Base-by-base conservation (phyloP, 2,888 invertebrate species). In the Polydrusus cervinus region DNA sequence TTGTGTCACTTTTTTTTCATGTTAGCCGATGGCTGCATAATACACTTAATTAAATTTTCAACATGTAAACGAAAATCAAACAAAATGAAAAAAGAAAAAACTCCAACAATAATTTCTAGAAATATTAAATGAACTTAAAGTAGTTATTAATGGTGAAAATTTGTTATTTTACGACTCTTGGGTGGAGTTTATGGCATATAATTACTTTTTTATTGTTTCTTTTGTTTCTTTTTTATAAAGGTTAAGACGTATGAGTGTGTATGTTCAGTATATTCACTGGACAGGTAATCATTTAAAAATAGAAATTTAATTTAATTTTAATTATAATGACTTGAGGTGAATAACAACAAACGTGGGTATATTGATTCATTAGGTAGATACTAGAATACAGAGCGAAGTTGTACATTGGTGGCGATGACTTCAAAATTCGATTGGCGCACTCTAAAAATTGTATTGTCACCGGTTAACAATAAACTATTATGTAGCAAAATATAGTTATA, bases 131-230 rank as follows among this genome's bases (percentile, higher is more conserved):
- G 69, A 69, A 69, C 34, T 64, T 45, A 53, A 62, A 64, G 45
- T 57, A 47, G 69, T 69, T 60, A 72, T 69, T 74, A 74, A 69
- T 69, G 64, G 57, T 45, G 49, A 68, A 74, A 69, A 74, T 69
- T 43, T 74, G 69, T 69, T 55, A 47, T 74, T 74, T 69, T 55
- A 57, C 40, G 55, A 25, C 40, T 25, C 18, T 64, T 74, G 69
- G 74, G 74, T 74, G 69, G 68, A 68, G 64, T 74, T 74, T 74
- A 74, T 74, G 57, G 64, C 69, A 53, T 69, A 49, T 74, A 74
- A 74, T 74, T 74, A 60, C 68, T 53, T 74, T 71, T 71, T 74
- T 74, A 69, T 74, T 64, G 62, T 74, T 64, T 74, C 69, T 74
- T 69, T 74, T 55, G 62, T 74, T 64, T 74, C 69, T 69, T 69